Conservation (phyloP, 2,888 invertebrate species). For the Rhagonycha lutea region DNA sequence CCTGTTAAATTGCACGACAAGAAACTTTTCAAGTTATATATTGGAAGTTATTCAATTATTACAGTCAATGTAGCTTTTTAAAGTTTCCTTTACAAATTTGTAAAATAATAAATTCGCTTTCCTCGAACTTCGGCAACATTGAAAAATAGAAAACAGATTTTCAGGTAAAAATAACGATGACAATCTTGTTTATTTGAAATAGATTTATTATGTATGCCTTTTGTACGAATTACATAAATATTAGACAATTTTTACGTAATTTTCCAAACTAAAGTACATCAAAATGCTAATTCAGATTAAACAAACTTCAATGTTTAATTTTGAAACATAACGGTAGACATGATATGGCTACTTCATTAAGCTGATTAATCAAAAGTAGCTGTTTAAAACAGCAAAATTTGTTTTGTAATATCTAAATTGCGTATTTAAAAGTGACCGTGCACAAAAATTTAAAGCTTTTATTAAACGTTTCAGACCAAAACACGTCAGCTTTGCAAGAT, state of each 20-base stretch:
- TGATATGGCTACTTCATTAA: neutral
- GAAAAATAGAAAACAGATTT: neutral
- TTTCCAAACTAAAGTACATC: neutral
- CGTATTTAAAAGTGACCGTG: neutral
- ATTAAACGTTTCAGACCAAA: slow-evolving; percentile 66
- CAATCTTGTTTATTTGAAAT: neutral
- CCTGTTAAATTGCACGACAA: neutral
- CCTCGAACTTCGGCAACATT: neutral
- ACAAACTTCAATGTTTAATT: neutral
- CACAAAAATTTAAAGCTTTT: neutral
- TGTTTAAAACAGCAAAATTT: neutral
- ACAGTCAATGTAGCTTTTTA: neutral
- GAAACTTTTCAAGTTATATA: neutral
- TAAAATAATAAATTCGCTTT: neutral
- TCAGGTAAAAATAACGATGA: neutral
- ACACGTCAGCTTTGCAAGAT: slow-evolving; percentile 89
- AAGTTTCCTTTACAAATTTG: neutral
- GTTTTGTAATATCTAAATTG: neutral
- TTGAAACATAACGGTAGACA: neutral
- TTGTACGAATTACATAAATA: neutral
- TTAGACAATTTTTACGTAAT: too few relatives aligned
- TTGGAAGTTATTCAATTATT: neutral
- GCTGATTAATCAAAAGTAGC: neutral
- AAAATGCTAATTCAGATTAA: neutral
- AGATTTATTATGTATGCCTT: neutral